Conservation (phyloP, 2,113 vertebrate species). For the Grallaria varia region DNA sequence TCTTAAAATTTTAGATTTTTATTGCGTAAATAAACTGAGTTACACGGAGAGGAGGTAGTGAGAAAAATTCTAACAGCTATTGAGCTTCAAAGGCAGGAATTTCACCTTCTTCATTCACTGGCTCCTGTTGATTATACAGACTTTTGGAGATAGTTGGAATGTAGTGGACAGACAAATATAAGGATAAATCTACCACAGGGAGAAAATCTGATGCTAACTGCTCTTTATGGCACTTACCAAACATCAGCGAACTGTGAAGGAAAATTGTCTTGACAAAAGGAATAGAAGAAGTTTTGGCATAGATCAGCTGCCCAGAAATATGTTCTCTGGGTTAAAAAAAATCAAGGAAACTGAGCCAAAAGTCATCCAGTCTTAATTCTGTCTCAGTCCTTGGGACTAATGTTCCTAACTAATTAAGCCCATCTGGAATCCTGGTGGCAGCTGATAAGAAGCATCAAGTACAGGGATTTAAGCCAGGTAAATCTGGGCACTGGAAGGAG, state of each 20-base stretch:
- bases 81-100: not conserved
- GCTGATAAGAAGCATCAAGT: not conserved
- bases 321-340: not conserved
- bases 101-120: not conserved
- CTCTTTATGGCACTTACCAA: not conserved
- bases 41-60: not conserved
- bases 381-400: not conserved
- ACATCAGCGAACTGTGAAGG: not conserved
- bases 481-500: not conserved
- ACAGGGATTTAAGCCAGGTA: not conserved
- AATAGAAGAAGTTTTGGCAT: not conserved
- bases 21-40: not conserved
- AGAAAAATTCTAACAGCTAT: not conserved
- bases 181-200: not conserved
- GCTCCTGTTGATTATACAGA: not conserved
- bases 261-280: not conserved
- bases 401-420: not conserved
- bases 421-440: constrained; percentile 7
- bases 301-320: not conserved
- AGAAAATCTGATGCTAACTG: not conserved
- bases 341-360: not conserved
- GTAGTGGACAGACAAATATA: not conserved
- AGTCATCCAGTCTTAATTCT: not conserved
- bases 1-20: not conserved
- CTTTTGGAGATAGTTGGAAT: not conserved